phyloP scores from a whole-genome alignment of 2,888 invertebrate genomes.

The Torymus auratus region DNA sequence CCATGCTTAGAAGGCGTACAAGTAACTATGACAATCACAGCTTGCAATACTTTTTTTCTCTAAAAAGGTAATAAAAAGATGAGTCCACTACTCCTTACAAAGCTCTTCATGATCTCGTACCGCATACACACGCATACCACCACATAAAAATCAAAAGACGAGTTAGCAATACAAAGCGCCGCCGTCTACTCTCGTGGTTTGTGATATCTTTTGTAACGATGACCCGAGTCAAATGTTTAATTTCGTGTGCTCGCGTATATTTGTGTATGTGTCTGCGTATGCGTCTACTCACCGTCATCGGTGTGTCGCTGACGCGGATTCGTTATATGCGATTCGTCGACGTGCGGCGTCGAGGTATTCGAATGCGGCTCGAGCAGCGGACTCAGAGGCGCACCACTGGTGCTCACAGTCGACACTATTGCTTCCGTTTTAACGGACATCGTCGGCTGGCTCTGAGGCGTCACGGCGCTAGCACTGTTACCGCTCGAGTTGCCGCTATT shows the following conservation, averaged over 20 bases:
- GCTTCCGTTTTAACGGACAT: slow-evolving; percentile 71
- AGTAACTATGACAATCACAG: background rate
- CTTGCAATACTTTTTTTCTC: background rate
- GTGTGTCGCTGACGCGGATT: slow-evolving; percentile 73
- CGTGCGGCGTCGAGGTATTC: slow-evolving; percentile 82
- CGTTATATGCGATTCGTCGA: slow-evolving; percentile 78
- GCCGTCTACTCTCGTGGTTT: background rate
- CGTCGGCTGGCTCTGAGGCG: slow-evolving; percentile 70
- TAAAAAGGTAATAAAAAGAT: slow-evolving; percentile 10
- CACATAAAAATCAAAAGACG: slow-evolving; percentile 29
- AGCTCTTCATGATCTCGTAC: slow-evolving; percentile 48
- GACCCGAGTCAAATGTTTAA: slow-evolving; percentile 41
- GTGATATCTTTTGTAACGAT: background rate
- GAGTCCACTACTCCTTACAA: slow-evolving; percentile 29
- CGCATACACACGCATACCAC: slow-evolving; percentile 58
- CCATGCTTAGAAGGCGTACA: slow-evolving; percentile 1
- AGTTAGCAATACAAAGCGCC: slow-evolving; percentile 24
- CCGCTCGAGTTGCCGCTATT: slow-evolving; percentile 63
- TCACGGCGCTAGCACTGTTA: slow-evolving; percentile 66
- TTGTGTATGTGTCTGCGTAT: background rate
- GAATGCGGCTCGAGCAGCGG: slow-evolving; percentile 83
- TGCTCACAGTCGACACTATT: slow-evolving; percentile 71
- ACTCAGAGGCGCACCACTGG: slow-evolving; percentile 78
- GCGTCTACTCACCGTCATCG: slow-evolving; percentile 72
- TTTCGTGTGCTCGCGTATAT: background rate